A percentile compares a stretch with the other conserved stretches of the same genome.
Evolutionary conservation across 2,888 invertebrate species (phyloP).

Genomic region (Xestoiulus laeticollis): DNA sequence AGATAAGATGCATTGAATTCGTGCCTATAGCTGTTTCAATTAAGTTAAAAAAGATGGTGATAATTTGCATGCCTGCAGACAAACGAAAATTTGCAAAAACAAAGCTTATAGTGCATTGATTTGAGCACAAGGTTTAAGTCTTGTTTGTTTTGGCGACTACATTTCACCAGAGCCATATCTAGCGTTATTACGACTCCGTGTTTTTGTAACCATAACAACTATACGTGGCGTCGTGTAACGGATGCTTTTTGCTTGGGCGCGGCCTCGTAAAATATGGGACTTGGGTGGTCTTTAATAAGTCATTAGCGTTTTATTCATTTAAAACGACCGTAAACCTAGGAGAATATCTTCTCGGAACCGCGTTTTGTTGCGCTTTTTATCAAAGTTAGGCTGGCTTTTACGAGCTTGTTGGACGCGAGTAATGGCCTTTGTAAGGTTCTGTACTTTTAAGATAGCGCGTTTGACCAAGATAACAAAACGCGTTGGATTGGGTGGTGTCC

Average conservation of each 20-base stretch:
- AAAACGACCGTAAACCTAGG: neutral
- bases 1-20: no score
- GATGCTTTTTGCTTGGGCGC: constrained; percentile 18
- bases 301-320: constrained; percentile 34
- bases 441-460: neutral
- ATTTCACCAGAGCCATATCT: no score
- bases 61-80: no score
- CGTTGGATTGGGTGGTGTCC: constrained; percentile 3
- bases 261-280: neutral
- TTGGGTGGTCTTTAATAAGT: constrained; percentile 39
- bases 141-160: no score
- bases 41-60: no score
- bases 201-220: neutral
- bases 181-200: no score
- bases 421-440: constrained; percentile 8
- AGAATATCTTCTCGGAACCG: neutral
- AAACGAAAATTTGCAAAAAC: no score
- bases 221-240: neutral
- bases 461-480: neutral
- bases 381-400: neutral
- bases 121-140: no score
- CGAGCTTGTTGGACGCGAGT: constrained; percentile 3
- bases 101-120: no score
- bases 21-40: no score
- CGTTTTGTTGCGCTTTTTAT: constrained; percentile 25